Base-by-base conservation (phyloP, 2,113 vertebrate genomes). In the Neolamprologus cancellatus region DNA sequence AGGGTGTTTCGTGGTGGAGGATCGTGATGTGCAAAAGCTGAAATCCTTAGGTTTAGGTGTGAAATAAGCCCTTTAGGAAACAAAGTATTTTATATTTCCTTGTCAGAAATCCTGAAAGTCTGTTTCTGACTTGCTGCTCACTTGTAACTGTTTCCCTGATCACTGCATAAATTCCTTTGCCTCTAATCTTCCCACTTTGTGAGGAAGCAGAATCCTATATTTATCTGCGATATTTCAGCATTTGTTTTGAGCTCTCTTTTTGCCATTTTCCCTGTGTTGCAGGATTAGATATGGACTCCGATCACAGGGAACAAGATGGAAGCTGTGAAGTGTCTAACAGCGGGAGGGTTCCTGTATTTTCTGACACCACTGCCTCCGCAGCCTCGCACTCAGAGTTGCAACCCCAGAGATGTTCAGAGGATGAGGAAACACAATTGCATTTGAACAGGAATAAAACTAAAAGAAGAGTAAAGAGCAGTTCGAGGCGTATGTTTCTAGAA, bases 381-480 rank as follows among this genome's bases (percentile, higher is more conserved):
- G 55, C 61, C 11, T 87, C 80, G 1, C 78, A 83, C 5, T 23
- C 82, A 14, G 78, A 81, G 34, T 25, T 71, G 3, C 83, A 91
- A 13, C 18, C 57, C 3, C 44, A 25, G 20, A 81, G 41, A 59
- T 20, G 12, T 7, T 8, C n/a, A 4, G 59, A 87, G 66, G 84
- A 93, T 52, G 34, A 48, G 23, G 82, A 83, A 83, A 54, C 23
- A n/a, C 32, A 44, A 4, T 50, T 82, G 2, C 48, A 41, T 53
- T 81, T 88, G 55, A 87, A 82, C 48, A 90, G 23, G 13, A 82
- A 36, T 10, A 89, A 83, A 82, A 88, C 64, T 53, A 96, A 92
- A 81, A 92, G 94, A 82, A 94, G 93, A 69, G 87, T 94, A 4
- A 95, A 93, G 89, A 93, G 88, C 78, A 88, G 87, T 32, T 95